phyloP scores from a whole-genome alignment of 2,113 vertebrate genomes.

The Arvicanthis niloticus region DNA sequence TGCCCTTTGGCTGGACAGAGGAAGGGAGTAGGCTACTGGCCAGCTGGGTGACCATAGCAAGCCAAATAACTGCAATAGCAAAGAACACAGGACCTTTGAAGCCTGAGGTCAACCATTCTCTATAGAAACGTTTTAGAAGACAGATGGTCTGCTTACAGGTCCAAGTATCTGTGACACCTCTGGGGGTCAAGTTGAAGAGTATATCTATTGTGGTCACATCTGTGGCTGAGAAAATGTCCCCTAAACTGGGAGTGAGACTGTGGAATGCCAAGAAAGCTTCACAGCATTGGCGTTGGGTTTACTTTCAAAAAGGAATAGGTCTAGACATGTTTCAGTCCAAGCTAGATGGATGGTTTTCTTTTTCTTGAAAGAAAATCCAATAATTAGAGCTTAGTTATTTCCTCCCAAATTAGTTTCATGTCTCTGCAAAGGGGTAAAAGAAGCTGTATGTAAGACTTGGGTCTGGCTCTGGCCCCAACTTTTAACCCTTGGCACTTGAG shows the following conservation, averaged over 20 bases:
- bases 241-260: neutral
- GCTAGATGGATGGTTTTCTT: constrained; percentile 28
- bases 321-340: constrained; percentile 42
- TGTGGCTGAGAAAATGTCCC: neutral
- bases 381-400: constrained; percentile 60
- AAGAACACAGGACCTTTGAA: neutral
- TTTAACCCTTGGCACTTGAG: neutral
- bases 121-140: neutral
- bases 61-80: neutral
- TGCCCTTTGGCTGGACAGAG: neutral
- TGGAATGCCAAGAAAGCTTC: constrained; percentile 6
- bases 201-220: neutral
- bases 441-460: neutral
- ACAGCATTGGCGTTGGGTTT: neutral
- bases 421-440: constrained; percentile 31
- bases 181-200: neutral
- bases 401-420: constrained; percentile 32
- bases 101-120: neutral
- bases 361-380: constrained; percentile 22
- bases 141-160: too few relatives aligned
- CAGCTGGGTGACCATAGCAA: neutral
- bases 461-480: neutral
- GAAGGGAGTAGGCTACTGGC: neutral
- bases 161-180: neutral
- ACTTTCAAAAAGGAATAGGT: constrained; percentile 47